These are phyloP conservation scores for Pandemis cinnamomeana DNA, from an alignment of 2,888 invertebrate species.

Conservation along the genomic window DNA sequence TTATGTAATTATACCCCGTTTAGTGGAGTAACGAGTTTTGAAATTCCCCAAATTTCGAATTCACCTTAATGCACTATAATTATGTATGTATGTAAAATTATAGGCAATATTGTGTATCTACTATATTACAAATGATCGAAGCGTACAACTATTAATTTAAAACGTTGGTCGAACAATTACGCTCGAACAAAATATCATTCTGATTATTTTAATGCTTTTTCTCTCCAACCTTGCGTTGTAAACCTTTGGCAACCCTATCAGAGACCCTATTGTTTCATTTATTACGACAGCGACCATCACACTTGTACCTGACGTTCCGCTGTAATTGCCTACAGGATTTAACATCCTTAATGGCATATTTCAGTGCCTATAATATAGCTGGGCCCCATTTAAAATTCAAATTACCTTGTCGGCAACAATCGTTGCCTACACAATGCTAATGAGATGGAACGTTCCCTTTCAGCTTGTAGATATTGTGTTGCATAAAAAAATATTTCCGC, in stretches of 20 bases:
- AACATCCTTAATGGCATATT: conserved; percentile 23
- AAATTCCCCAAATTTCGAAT: too few relatives aligned
- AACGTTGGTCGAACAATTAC: background rate
- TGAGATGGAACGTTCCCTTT: conserved; percentile 24
- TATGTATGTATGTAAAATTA: too few relatives aligned
- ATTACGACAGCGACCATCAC: conserved; percentile 17
- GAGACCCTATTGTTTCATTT: conserved; percentile 14
- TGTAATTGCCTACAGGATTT: conserved; percentile 1
- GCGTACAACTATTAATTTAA: background rate
- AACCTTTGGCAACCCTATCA: background rate
- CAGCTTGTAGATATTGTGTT: conserved; percentile 30
- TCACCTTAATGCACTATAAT: too few relatives aligned
- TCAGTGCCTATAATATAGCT: conserved; percentile 5
- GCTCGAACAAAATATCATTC: background rate
- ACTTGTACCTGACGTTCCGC: background rate
- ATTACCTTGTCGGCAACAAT: conserved; percentile 27
- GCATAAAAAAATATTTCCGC: conserved; percentile 11
- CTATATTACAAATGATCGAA: too few relatives aligned
- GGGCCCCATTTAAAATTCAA: conserved; percentile 33
- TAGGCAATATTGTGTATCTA: too few relatives aligned
- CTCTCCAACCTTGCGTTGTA: background rate
- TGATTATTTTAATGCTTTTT: background rate
- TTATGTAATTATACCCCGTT: too few relatives aligned
- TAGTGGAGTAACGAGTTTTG: too few relatives aligned
- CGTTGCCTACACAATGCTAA: conserved; percentile 28